Percentiles rank a stretch among this genome's conserved stretches.
These are phyloP conservation scores for Pinna nobilis DNA, from an alignment of 1,140 invertebrate genomes.

Conservation along the genomic window DNA sequence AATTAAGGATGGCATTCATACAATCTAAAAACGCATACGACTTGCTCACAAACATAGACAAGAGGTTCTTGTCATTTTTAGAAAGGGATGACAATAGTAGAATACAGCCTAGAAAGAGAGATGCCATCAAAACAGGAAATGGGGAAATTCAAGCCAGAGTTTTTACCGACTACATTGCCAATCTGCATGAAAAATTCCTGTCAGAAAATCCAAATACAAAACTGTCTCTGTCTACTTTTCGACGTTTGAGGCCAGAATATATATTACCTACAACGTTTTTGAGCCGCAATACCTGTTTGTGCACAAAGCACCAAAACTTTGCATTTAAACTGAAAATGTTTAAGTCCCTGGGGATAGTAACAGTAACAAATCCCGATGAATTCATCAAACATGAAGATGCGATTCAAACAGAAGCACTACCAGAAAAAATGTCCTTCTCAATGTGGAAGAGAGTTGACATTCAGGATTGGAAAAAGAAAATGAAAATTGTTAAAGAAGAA, in stretches of 20 bases:
- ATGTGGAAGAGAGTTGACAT: constrained; percentile 7
- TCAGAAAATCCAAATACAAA: constrained; percentile 15
- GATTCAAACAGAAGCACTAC: background rate
- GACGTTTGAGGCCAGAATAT: constrained; percentile 8
- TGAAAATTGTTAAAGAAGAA: constrained; percentile 20
- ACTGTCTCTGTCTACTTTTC: constrained; percentile 19
- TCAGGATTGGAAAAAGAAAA: constrained; percentile 24
- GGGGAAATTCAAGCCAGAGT: constrained; percentile 3
- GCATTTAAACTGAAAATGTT: constrained; percentile 26
- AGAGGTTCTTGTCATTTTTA: constrained; percentile 1
- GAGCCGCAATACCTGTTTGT: constrained; percentile 28
- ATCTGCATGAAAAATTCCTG: constrained; percentile 1
- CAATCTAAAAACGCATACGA: constrained; percentile 1
- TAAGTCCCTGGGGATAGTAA: background rate
- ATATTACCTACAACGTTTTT: constrained; percentile 19
- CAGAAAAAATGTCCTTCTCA: constrained; percentile 5
- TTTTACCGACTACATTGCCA: constrained; percentile 13
- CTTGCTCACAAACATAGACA: background rate
- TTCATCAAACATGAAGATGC: background rate
- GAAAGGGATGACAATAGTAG: constrained; percentile 23
- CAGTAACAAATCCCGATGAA: constrained; percentile 13
- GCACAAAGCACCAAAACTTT: constrained; percentile 37
- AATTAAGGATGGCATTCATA: background rate
- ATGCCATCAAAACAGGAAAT: constrained; percentile 4
- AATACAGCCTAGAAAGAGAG: constrained; percentile 1